Conservation (phyloP, 1,140 invertebrate species). For the Hylaeus anthracinus region DNA sequence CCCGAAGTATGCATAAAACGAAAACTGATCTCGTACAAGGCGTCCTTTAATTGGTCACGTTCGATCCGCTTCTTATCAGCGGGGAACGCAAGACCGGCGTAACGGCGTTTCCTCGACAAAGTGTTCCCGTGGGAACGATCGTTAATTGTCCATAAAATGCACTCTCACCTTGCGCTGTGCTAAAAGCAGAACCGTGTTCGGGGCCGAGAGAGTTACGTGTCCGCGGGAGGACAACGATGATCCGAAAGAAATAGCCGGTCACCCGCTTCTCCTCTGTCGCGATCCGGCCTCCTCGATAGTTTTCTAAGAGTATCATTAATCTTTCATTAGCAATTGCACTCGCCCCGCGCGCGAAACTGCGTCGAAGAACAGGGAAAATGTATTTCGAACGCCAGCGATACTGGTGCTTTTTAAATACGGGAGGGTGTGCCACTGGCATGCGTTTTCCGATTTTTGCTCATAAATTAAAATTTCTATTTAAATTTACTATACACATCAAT, state of each 20-base stretch:
- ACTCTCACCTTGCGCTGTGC: constrained; percentile 41
- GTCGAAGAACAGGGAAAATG: not conserved
- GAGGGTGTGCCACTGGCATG: not conserved
- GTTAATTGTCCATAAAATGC: constrained; percentile 47
- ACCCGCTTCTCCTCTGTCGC: not conserved
- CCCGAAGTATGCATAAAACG: not conserved
- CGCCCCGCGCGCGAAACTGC: not conserved
- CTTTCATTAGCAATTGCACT: constrained; percentile 7
- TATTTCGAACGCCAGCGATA: not conserved
- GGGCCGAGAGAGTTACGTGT: constrained; percentile 16
- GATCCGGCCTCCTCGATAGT: not conserved
- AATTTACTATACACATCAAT: no score
- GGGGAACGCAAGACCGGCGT: constrained; percentile 22
- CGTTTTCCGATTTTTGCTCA: no score
- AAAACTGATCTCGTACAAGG: constrained; percentile 45
- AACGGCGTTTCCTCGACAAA: constrained; percentile 27
- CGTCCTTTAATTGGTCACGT: constrained; percentile 46
- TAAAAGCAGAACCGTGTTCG: constrained; percentile 48
- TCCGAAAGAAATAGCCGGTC: constrained; percentile 23
- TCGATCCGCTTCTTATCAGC: constrained; percentile 40
- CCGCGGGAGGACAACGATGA: constrained; percentile 37
- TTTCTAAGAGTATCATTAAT: constrained; percentile 5
- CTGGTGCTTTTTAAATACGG: not conserved
- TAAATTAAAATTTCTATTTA: no score
- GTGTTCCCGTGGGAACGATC: constrained; percentile 48